Evolutionary conservation across 2,888 invertebrate genomes (phyloP).

Genomic region (Chromoteleia sp.): DNA sequence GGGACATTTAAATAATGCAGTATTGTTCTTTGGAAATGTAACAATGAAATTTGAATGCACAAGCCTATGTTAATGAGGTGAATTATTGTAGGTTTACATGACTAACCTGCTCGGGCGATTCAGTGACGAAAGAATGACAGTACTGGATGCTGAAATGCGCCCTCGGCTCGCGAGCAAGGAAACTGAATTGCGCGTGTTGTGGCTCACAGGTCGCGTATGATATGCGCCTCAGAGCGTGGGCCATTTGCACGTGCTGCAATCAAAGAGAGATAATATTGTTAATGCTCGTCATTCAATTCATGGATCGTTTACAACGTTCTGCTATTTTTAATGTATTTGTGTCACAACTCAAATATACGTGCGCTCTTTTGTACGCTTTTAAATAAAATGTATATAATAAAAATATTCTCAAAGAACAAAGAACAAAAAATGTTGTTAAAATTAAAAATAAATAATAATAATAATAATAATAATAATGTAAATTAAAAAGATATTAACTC

Average conservation of each 20-base stretch:
- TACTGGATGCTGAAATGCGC: conserved; percentile 90
- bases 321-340: no score
- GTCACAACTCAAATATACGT: no score
- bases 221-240: conserved; percentile 92
- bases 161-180: conserved; percentile 90
- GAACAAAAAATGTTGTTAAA: no score
- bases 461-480: no score
- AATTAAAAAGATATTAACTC: no score
- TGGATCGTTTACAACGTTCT: no score
- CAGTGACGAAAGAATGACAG: conserved; percentile 93
- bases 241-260: conserved; percentile 94
- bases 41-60: conserved; percentile 27
- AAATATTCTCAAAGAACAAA: no score
- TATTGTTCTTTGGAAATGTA: conserved; percentile 8
- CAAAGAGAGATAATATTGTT: no score
- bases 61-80: conserved; percentile 24
- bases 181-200: conserved; percentile 91
- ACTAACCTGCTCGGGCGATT: conserved; percentile 91
- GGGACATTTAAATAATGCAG: not conserved
- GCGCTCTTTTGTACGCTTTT: no score
- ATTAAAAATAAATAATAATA: no score
- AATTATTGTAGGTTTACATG: conserved; percentile 42
- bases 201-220: conserved; percentile 95
- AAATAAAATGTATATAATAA: no score
- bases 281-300: no score